phyloP scores from a whole-genome alignment of 2,113 vertebrate genomes.

The Nicator chloris region DNA sequence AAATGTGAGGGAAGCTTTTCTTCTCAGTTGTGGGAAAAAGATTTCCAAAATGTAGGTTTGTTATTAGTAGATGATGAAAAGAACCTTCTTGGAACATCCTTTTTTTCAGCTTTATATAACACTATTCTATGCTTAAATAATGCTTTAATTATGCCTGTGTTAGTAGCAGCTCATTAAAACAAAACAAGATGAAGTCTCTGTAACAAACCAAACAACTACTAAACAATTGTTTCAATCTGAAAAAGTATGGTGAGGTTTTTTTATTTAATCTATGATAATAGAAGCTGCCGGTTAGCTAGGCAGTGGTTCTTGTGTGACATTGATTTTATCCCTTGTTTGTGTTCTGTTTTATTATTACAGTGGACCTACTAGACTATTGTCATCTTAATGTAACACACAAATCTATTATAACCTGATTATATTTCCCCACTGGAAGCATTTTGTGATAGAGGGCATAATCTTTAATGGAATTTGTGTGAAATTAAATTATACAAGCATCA shows the following conservation, averaged over 20 bases:
- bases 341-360: conserved; percentile 82
- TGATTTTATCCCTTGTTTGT: conserved; percentile 79
- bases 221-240: conserved; percentile 28
- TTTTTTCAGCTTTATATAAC: neutral
- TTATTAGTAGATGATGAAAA: neutral
- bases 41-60: neutral
- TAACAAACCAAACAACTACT: conserved; percentile 21
- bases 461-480: conserved; percentile 92
- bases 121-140: conserved; percentile 24
- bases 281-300: conserved; percentile 76
- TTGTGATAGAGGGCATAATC: conserved; percentile 86
- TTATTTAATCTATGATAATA: conserved; percentile 64
- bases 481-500: conserved; percentile 90
- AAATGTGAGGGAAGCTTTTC: neutral
- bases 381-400: conserved; percentile 82
- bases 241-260: conserved; percentile 30
- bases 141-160: neutral
- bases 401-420: conserved; percentile 91
- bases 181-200: neutral
- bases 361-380: conserved; percentile 77
- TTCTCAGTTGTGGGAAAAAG: neutral
- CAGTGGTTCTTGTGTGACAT: conserved; percentile 70
- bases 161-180: conserved; percentile 18
- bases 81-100: neutral
- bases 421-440: conserved; percentile 85